Base-by-base conservation (phyloP, 1,140 invertebrate species). In the Branchinecta lynchi region DNA sequence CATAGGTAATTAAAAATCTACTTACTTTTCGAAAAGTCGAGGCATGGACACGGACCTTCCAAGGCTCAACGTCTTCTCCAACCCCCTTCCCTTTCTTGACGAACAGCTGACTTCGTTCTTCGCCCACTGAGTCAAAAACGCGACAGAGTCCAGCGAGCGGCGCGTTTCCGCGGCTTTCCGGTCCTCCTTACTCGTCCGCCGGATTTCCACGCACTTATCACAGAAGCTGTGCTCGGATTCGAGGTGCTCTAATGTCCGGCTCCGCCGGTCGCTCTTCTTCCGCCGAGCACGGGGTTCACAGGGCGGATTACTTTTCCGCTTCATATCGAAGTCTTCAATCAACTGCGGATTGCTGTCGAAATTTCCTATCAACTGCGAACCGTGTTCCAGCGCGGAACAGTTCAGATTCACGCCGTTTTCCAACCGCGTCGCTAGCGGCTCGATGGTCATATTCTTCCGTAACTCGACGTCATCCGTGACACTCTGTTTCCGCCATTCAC, bases 11-110 rank as follows among this genome's bases (percentile, higher is more conserved):
- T 32, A 32, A 32, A n/a, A 32, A 32, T 32, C 32, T 5, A 73
- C 75, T 75, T 79, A 86, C 86, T 84, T 87, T 71, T 91, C 89
- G n/a, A 91, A 80, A 67, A 92, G 77, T 75, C 89, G 84, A 32
- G 89, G 90, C 83, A 91, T 87, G 10, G 90, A 92, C 70, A 88
- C 89, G 72, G 89, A 90, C 68, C 88, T 82, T 76, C 51, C 51
- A 60, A 60, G 51, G 51, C 51, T 60, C 51, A 60, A 1, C 17
- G 51, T 60, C 17, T 60, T 60, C 17, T 60, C 51, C 17, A 60
- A 20, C 6, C 51, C 51, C 51, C 51, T 60, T 15, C 51, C 17
- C 17, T 60, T 60, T 20, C 51, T 60, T 12, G 51, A 60, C 1
- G 51, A 20, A 60, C 51, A 60, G 6, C 17, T 60, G 17, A 60